Base-by-base conservation (phyloP, 2,113 vertebrate species). In the Cottus gobio region DNA sequence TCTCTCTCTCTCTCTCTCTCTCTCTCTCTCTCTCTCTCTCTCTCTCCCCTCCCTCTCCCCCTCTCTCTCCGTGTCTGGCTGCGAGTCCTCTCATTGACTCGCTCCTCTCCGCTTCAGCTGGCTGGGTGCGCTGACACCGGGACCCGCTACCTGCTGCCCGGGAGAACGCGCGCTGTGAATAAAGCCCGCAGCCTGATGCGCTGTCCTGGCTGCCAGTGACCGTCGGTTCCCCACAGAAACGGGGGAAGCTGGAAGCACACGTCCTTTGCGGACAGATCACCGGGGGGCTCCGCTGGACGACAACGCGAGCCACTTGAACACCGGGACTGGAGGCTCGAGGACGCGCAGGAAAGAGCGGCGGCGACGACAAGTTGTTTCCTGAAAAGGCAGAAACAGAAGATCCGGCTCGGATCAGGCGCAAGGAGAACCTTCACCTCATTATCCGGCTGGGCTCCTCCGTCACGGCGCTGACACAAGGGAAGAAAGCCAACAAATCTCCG, bases 111-210 rank as follows among this genome's bases (percentile, higher is more conserved):
- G 85, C 87, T 78, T 83, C 84, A 63, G 72, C 82, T 71, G 82
- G 68, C 74, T 70, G 86, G 77, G 89, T 71, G 83, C 82, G 72
- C 87, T 90, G 91, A 93, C 90, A 89, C 85, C 28, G 85, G 87
- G 91, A 93, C 89, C 90, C 90, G 83, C 88, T 92, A 93, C 91
- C 93, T 93, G 92, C 91, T 90, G 87, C 90, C 89, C 80, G 76
- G 84, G 92, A 3, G 89, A 90, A 68, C 60, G 46, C 78, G 46
- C 78, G 76, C 86, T 72, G 77, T 78, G 89, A 92, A 90, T 77
- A 87, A 12, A 12, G 11, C 85, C 58, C 62, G 30, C 66, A 88
- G 90, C 58, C 75, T 85, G 69, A 88, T 92, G 87, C 91, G 77
- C 86, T 89, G 84, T 88, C 90, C 92, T 90, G 89, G 85, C 87